Conservation (phyloP, 2,113 vertebrate species). For the Lontra canadensis region DNA sequence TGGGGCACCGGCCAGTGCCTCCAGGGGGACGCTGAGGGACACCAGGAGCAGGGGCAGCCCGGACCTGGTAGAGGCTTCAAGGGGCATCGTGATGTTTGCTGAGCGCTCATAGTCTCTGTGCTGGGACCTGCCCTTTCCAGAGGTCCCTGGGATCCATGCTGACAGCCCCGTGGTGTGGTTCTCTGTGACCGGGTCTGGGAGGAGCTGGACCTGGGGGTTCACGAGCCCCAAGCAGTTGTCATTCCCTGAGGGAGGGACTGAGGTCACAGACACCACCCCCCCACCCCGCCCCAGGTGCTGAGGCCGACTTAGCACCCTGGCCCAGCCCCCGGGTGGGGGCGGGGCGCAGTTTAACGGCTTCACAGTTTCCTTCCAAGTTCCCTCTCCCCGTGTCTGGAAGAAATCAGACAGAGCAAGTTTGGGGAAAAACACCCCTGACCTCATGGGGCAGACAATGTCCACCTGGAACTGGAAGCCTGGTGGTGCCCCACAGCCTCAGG, state of each 20-base stretch:
- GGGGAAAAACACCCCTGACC: not conserved
- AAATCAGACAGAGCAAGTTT: not conserved
- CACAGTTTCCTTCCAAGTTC: not conserved
- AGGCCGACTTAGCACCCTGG: accelerated
- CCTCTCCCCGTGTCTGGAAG: no score
- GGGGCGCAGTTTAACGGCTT: no score
- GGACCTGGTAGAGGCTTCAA: accelerated
- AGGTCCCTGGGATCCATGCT: not conserved
- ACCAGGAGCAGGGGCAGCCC: not conserved
- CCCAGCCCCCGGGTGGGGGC: not conserved
- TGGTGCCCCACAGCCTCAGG: no score
- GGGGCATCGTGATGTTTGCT: accelerated
- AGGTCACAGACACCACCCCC: not conserved
- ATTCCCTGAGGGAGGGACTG: not conserved
- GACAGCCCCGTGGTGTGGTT: no score
- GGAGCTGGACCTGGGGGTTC: not conserved
- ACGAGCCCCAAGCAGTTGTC: accelerated
- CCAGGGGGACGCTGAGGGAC: not conserved
- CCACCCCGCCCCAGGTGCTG: no score
- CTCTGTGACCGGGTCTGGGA: accelerated
- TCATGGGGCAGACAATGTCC: no score
- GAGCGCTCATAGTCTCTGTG: accelerated
- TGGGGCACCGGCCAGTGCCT: not conserved
- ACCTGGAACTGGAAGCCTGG: not conserved
- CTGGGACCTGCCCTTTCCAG: not conserved